Evolutionary conservation across 2,797 vertebrate species (phyloP).

Genomic region (Coccyzus lansbergi): DNA sequence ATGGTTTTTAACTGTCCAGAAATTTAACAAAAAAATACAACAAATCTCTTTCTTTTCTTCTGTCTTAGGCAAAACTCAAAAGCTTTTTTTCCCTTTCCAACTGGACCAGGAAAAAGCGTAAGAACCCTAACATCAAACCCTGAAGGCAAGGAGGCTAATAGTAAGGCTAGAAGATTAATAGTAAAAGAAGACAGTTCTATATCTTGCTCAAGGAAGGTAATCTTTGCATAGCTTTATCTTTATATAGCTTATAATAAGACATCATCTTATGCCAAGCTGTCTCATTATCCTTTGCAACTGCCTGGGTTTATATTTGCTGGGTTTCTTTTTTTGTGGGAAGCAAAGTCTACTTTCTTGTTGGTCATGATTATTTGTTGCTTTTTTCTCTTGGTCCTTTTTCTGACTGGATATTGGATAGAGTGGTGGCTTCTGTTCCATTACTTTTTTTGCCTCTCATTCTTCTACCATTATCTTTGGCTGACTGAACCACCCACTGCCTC

Average conservation of each 20-base stretch:
- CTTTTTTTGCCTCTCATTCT: not conserved
- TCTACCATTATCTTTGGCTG: not conserved
- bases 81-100: not conserved
- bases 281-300: not conserved
- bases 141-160: not conserved
- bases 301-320: not conserved
- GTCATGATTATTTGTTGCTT: not conserved
- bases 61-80: too few relatives aligned
- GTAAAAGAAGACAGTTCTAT: not conserved
- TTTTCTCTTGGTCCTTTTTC: not conserved
- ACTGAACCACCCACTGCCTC: not conserved
- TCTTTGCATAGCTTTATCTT: not conserved
- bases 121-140: not conserved
- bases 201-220: not conserved
- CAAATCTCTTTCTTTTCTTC: not conserved
- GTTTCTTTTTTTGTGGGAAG: accelerated
- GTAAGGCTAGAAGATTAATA: not conserved
- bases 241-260: not conserved
- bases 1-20: not conserved
- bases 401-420: not conserved
- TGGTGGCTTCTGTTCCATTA: not conserved
- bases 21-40: not conserved
- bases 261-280: not conserved
- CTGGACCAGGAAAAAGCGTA: not conserved
- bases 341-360: not conserved